phyloP scores from a whole-genome alignment of 2,113 vertebrate genomes.

The Thomomys bottae region DNA sequence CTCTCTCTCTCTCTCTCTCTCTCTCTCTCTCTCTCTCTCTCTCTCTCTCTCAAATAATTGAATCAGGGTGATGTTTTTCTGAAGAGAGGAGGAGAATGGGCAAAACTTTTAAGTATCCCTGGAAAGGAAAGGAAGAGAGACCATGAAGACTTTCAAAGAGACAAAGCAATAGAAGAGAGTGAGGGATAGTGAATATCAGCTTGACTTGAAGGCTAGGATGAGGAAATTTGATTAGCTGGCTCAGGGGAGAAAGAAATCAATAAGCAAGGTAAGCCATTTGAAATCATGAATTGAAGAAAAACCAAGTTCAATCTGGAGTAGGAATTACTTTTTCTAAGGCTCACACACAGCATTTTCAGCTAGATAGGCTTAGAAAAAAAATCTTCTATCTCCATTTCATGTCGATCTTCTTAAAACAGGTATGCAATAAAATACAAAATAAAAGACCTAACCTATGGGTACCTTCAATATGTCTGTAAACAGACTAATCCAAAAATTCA shows the following conservation, averaged over 20 bases:
- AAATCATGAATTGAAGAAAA: conserved; percentile 54
- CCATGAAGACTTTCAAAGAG: conserved; percentile 51
- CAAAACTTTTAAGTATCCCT: conserved; percentile 30
- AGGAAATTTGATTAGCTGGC: conserved; percentile 64
- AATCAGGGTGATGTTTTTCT: conserved; percentile 27
- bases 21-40: not conserved
- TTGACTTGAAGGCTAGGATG: conserved; percentile 37
- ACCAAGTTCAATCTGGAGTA: conserved; percentile 9
- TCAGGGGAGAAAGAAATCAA: conserved; percentile 52
- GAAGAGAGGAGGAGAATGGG: not conserved
- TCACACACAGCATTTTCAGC: conserved; percentile 36
- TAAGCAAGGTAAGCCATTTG: conserved; percentile 35
- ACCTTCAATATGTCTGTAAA: not conserved
- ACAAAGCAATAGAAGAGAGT: conserved; percentile 46
- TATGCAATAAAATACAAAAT: conserved; percentile 37
- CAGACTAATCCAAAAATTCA: not conserved
- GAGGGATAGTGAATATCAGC: not conserved
- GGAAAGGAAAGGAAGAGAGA: conserved; percentile 50
- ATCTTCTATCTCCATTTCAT: not conserved
- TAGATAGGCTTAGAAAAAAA: conserved; percentile 15
- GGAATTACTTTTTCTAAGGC: conserved; percentile 42
- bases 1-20: not conserved
- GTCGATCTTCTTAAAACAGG: not conserved
- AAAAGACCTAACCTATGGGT: not conserved
- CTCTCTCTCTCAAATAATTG: conserved; percentile 46